Base-by-base conservation (phyloP, 2,888 invertebrate species). In the Chrysomela aeneicollis region DNA sequence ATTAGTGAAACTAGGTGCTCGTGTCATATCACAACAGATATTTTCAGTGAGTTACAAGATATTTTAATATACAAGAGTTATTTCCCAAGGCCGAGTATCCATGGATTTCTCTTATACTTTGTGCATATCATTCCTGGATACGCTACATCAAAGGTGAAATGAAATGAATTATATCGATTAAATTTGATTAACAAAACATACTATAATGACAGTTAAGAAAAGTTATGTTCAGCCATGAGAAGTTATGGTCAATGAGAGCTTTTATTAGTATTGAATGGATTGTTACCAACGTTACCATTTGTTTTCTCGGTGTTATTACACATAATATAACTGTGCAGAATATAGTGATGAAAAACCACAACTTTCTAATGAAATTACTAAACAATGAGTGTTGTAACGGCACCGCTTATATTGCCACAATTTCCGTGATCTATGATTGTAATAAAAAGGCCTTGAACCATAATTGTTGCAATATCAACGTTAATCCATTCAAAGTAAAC, bases 261-360 rank as follows among this genome's bases (percentile, higher is more conserved):
- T 17, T 37, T 21, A 37, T 54, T 37, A 32, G 12, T 37, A 9
- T 37, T 18, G 35, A 32, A 26, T 26, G 26, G 6, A 6, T 5
- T 6, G 26, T 26, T 26, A 26, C 6, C 26, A 6, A 26, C 26
- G 26, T 26, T 26, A 26, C 6, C 26, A 26, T 5, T 5, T 5
- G 26, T 5, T 26, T 26, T 5, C 6, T 26, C 26, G 3, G 26
- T 26, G n/a, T n/a, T n/a, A 26, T 26, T 26, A 26, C 26, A 6
- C 26, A 26, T 26, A 5, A n/a, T 6, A 26, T 26, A 54, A 35
- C 54, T 21, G 17, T 37, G 37, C 54, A 57, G 19, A n/a, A 15
- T 77, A 78, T 78, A 78, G 77, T 77, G 76, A 76, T 55, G 67
- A 70, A 69, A 76, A 57, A 21, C 70, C 73, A 63, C 61, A 64